Evolutionary conservation across 2,888 invertebrate species (phyloP), one percentile per base, ranked within the genome.

Genomic region (Mythimna impura): DNA sequence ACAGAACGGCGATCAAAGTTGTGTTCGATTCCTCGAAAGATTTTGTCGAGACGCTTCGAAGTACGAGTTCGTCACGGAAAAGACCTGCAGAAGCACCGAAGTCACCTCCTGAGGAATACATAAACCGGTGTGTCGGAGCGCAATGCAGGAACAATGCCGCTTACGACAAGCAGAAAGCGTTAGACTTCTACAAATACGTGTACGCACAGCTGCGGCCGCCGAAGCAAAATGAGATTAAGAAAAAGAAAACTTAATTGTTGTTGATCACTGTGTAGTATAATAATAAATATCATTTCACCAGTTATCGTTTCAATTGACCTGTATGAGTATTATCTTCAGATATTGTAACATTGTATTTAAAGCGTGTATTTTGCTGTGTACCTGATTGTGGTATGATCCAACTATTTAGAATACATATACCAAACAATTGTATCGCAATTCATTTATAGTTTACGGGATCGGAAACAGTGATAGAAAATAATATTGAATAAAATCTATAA

Each of bases 111-210:
- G 92, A 92, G 50, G 94, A 93, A 69, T 94, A 93, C 55, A 86
- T 91, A 3, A 94, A 91, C 60, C 90, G 89, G 3, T 96, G 95
- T 75, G 90, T 93, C 0, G 95, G 94, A 0, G 81, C 89, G 7
- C 91, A 93, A 25, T 95, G 96, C 73, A 90, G 93, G 22, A 94
- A 92, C 67, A 94, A 91, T 64, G 92, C 89, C 3, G 93, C 93
- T 0, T 93, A 95, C 78, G 94, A 96, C 76, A 93, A 87, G 71
- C 95, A 96, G 80, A 95, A 94, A 86, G 96, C 96, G 17, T 88
- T 96, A 62, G 96, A 96, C 80, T 96, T 96, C 84, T 96, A 96
- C 84, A 96, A 95, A 89, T 96, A 96, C 78, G 94, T 96, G 7
- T 96, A 96, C 84, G 94, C 96, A 5, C 96, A 96, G 76, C 80